Base-by-base conservation (phyloP, 1,140 invertebrate species). In the Periplaneta americana region DNA sequence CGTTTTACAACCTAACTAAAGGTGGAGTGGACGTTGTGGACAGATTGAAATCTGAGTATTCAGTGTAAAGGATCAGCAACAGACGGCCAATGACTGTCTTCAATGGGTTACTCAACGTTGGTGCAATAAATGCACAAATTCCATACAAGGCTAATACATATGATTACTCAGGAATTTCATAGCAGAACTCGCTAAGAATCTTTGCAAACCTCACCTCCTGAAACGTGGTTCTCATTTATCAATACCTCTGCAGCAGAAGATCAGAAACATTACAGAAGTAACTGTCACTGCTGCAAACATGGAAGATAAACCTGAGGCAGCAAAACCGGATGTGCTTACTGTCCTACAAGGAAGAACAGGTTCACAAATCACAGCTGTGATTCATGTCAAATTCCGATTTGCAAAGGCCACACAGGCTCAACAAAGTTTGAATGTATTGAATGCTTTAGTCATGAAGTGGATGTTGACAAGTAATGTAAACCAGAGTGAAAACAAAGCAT, bases 31-130 rank as follows among this genome's bases (percentile, higher is more conserved):
- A 84, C 79, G 76, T 82, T 34, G 83, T 83, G 22, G 80, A 84
- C 79, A 82, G 78, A 83, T 83, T 78, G n/a, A 34, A 17, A 34
- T 34, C 33, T n/a, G 36, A 33, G 35, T 78, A 34, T 78, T 33
- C 33, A 34, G 6, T 80, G 18, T 18, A 32, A 32, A 37, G 84
- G 74, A 84, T 84, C 37, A 84, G 78, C 32, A 81, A 75, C 31
- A 48, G 84, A 32, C 87, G 85, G 86, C 84, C 85, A 15, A 83
- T 86, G 82, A 83, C 84, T 31, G 83, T 87, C 35, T 85, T 87
- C 81, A 87, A 84, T 83, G 74, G 35, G 78, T 35, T 87, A 34
- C 78, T 88, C 79, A 86, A 88, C 82, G 76, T 86, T 37, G 83
- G 84, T 83, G 85, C 82, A 48, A 86, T 87, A 74, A 88, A 88